Conservation (phyloP, 2,797 vertebrate species). For the Sebastiscus tertius region DNA sequence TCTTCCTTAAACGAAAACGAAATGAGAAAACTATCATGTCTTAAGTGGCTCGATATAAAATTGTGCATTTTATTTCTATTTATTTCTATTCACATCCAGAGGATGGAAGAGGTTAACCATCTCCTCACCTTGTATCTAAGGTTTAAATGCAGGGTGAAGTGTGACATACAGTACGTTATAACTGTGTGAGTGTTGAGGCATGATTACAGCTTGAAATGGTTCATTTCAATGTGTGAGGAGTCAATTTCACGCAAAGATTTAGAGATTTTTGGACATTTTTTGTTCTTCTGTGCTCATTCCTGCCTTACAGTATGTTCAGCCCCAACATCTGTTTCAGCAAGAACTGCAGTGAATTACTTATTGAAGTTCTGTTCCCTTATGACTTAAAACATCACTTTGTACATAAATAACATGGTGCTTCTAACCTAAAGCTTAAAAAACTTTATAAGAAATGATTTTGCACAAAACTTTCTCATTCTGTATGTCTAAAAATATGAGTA, state of each 20-base stretch:
- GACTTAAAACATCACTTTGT: neutral
- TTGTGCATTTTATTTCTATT: slow-evolving; percentile 2
- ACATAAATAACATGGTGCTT: neutral
- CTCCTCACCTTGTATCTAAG: neutral
- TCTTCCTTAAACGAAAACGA: slow-evolving; percentile 35
- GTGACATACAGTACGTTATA: neutral
- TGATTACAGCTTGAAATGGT: neutral
- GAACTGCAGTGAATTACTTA: slow-evolving; percentile 2
- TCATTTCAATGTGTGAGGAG: neutral
- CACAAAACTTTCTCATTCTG: neutral
- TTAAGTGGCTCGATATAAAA: slow-evolving; percentile 46
- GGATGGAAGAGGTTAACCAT: neutral
- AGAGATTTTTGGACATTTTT: neutral
- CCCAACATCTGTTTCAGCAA: slow-evolving; percentile 3
- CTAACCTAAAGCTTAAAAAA: slow-evolving; percentile 10
- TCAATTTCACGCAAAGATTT: slow-evolving; percentile 5
- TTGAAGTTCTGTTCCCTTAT: neutral
- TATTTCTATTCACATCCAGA: slow-evolving; percentile 8
- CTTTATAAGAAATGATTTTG: neutral
- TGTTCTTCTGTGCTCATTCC: neutral
- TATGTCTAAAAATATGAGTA: neutral
- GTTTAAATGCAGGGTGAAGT: neutral
- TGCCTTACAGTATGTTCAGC: neutral
- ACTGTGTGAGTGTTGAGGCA: neutral
- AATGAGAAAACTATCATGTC: slow-evolving; percentile 34